phyloP scores from a whole-genome alignment of 2,113 vertebrate genomes.

The Mastomys natalensis region DNA sequence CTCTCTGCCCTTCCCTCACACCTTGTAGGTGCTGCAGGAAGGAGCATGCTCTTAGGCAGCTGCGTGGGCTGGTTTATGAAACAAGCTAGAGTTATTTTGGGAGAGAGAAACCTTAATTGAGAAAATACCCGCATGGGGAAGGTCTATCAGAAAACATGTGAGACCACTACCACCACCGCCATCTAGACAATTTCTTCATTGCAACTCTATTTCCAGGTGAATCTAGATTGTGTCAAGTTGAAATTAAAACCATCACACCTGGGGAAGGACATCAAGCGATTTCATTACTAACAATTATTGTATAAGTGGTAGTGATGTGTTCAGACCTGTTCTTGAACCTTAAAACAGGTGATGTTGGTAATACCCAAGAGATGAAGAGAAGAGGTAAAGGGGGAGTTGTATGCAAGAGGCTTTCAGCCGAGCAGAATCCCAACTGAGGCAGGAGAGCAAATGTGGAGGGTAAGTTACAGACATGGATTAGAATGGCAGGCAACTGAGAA shows the following conservation, averaged over 20 bases:
- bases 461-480: background rate
- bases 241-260: background rate
- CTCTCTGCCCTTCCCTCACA: background rate
- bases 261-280: background rate
- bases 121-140: background rate
- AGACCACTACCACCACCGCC: background rate
- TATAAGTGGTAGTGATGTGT: background rate
- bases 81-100: background rate
- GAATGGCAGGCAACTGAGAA: background rate
- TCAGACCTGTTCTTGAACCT: slow-evolving; percentile 40
- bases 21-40: background rate
- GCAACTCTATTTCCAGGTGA: background rate
- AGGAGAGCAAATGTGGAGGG: background rate
- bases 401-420: background rate
- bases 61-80: background rate
- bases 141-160: background rate
- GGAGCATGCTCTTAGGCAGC: background rate
- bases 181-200: background rate
- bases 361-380: background rate
- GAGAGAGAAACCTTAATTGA: background rate
- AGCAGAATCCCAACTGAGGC: background rate
- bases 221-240: background rate
- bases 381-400: background rate
- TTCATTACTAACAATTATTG: slow-evolving; percentile 42
- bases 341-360: background rate